Evolutionary conservation across 2,888 invertebrate species (phyloP).

Genomic region (Acholoe squamosa): DNA sequence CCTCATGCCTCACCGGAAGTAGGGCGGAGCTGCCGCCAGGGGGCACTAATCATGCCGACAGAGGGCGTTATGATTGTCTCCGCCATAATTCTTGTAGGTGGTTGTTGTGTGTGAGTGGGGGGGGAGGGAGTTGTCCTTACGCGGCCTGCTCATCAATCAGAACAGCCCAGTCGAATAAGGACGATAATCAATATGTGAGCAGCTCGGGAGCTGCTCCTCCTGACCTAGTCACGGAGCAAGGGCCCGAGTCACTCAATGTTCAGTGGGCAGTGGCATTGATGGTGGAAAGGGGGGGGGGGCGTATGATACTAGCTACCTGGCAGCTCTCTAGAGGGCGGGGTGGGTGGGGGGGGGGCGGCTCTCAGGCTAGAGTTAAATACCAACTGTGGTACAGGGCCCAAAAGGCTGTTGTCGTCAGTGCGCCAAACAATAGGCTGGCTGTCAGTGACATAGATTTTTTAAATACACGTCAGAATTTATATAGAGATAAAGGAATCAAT

Average conservation of each 20-base stretch:
- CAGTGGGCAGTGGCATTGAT: neutral
- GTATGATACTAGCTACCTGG: neutral
- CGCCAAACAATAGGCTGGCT: no score
- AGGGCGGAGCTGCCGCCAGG: constrained; percentile 10
- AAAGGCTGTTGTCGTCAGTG: no score
- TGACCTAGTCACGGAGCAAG: constrained; percentile 31
- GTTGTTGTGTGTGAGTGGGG: neutral
- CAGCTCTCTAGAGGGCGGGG: no score
- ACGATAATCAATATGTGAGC: constrained; percentile 8
- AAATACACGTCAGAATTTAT: no score
- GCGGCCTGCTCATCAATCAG: constrained; percentile 5
- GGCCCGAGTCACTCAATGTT: neutral
- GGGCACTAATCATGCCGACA: neutral
- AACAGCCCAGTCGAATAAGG: neutral
- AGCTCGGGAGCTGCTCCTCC: constrained; percentile 25
- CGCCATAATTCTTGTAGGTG: neutral
- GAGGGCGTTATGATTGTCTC: constrained; percentile 33
- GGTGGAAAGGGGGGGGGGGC: neutral
- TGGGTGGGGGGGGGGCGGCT: no score
- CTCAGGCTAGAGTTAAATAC: no score
- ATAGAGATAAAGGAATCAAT: no score
- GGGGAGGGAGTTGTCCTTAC: neutral
- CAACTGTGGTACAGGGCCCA: no score
- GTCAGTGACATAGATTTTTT: no score
- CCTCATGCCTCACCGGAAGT: neutral